Base-by-base conservation (phyloP, 2,888 invertebrate genomes). In the Aelia acuminata region DNA sequence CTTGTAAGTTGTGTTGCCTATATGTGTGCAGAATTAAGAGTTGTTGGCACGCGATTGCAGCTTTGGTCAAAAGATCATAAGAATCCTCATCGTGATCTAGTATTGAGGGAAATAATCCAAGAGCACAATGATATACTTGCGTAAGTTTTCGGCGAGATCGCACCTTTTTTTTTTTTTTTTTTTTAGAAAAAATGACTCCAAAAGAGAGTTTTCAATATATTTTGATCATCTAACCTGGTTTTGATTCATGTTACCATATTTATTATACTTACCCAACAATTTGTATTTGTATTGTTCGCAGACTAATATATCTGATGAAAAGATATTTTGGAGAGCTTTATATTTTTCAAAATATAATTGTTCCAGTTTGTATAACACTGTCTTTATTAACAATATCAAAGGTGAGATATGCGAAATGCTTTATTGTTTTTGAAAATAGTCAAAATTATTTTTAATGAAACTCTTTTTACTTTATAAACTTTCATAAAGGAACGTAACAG, bases 41-140 rank as follows among this genome's bases (percentile, higher is more conserved):
- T 75, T 31, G 7, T 75, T 3, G 4, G 75, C 39, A 75, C 20
- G 4, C 10, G 39, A 31, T 10, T 75, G 10, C 18, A 75, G 18
- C 31, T 39, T 11, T 75, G 75, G 75, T 75, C 75, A 2, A 39
- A 75, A 39, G 35, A 39, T 39, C 5, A n/a, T 20, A 22, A 75
- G 20, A 75, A 35, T 39, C 75, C 75, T 20, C 18, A 39, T 20
- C 75, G 75, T 26, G 22, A 20, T 22, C 22, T 22, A 22, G 18
- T 75, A 22, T 39, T 75, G 75, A 39, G 39, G 20, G 20, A 75
- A 22, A 75, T 75, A 35, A 75, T 75, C 39, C 75, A 75, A 15
- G 75, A 75, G 22, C 75, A 75, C 75, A 75, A 75, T 20, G 75
- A 75, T 22, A 75, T 75, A 75, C 39, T 75, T 1, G 75, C 18